Conservation (phyloP, 2,888 invertebrate species). For the Cylindroiulus punctatus region DNA sequence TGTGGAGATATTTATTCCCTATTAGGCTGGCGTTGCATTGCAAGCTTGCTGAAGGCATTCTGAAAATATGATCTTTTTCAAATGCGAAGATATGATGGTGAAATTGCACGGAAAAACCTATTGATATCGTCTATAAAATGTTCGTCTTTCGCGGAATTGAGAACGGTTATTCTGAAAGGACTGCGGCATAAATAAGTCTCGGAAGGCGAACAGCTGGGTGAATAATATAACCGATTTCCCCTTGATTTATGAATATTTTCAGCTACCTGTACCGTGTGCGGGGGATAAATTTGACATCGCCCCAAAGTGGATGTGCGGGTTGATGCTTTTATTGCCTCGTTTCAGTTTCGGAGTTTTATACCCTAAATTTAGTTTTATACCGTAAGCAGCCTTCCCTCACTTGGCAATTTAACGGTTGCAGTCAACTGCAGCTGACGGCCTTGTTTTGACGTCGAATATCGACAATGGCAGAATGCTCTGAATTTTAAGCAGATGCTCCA, state of each 20-base stretch:
- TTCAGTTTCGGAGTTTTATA: not conserved
- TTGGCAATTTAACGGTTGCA: not conserved
- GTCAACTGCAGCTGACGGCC: constrained; percentile 12
- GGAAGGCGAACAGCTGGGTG: constrained; percentile 24
- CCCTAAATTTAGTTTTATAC: not conserved
- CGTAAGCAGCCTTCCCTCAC: not conserved
- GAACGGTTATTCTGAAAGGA: not conserved
- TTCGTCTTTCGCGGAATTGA: too few relatives aligned
- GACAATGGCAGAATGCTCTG: too few relatives aligned
- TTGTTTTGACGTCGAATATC: not conserved
- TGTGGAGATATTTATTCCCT: too few relatives aligned
- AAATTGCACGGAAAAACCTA: too few relatives aligned
- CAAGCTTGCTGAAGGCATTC: too few relatives aligned
- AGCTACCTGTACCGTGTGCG: not conserved
- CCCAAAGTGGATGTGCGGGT: not conserved
- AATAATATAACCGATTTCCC: constrained; percentile 12
- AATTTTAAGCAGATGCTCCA: too few relatives aligned
- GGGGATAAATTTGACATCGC: not conserved
- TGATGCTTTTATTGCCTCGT: constrained; percentile 7
- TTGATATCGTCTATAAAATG: too few relatives aligned
- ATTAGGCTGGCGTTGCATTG: too few relatives aligned
- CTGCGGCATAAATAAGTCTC: constrained; percentile 6
- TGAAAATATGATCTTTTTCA: too few relatives aligned
- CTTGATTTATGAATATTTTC: constrained; percentile 24
- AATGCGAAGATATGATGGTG: too few relatives aligned